Conservation (phyloP, 2,113 vertebrate species). For the Machaerirhynchus nigripectus region DNA sequence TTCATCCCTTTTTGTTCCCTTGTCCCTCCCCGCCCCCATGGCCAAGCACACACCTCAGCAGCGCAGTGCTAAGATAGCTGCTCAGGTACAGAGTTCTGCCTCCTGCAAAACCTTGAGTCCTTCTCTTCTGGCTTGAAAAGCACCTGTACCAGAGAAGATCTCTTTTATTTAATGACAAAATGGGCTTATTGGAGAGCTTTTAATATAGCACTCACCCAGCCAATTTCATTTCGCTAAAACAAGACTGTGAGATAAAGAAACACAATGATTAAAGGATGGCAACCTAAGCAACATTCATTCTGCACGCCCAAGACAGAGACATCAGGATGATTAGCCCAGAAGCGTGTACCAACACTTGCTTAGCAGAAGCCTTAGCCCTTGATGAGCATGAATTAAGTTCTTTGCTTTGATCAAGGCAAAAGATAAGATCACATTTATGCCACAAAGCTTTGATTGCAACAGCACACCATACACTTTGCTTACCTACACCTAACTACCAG, state of each 20-base stretch:
- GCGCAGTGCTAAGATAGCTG: background rate
- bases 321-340: background rate
- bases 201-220: background rate
- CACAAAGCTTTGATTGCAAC: constrained; percentile 15
- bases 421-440: constrained; percentile 41
- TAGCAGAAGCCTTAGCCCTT: constrained; percentile 14
- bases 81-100: background rate
- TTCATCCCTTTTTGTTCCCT: background rate
- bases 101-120: background rate
- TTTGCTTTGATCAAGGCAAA: constrained; percentile 38
- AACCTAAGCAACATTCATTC: background rate
- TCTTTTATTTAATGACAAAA: background rate
- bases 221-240: background rate
- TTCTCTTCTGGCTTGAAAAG: background rate
- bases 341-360: background rate
- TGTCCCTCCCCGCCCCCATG: background rate
- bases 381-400: constrained; percentile 43
- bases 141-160: background rate
- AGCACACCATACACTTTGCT: background rate
- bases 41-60: background rate
- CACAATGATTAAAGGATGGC: background rate
- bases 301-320: background rate
- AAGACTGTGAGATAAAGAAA: background rate
- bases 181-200: background rate
- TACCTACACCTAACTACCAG: background rate